A percentile compares a stretch with the other conserved stretches of the same genome.
Evolutionary conservation across 2,797 vertebrate species (phyloP).

Genomic region (Oryzias dopingdopingensis): DNA sequence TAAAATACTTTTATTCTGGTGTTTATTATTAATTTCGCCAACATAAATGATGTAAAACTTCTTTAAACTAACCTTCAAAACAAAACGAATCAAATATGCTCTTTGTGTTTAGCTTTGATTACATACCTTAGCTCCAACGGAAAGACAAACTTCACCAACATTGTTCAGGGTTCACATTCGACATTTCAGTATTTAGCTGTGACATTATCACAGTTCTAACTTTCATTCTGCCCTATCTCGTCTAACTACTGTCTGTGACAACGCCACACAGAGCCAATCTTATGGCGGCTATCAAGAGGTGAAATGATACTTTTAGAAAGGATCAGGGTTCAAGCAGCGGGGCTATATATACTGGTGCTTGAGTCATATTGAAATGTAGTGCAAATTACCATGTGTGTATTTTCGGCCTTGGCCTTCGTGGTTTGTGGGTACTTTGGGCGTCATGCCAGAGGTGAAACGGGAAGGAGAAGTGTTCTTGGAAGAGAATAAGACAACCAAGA

Average conservation of each 20-base stretch:
- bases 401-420: slow-evolving; percentile 77
- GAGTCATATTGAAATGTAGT: slow-evolving; percentile 78
- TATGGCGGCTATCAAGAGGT: slow-evolving; percentile 60
- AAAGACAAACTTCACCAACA: neutral
- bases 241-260: slow-evolving; percentile 35
- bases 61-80: too few species aligned
- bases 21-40: too few species aligned
- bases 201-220: slow-evolving; percentile 19
- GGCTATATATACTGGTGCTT: slow-evolving; percentile 72
- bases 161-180: slow-evolving; percentile 24
- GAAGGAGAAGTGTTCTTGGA: slow-evolving; percentile 86
- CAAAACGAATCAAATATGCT: neutral
- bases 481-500: slow-evolving; percentile 79
- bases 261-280: slow-evolving; percentile 55
- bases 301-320: slow-evolving; percentile 59
- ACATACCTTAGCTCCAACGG: slow-evolving; percentile 12
- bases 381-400: slow-evolving; percentile 83
- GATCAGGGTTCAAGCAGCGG: slow-evolving; percentile 63
- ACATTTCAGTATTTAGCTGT: slow-evolving; percentile 12
- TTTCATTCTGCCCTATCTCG: neutral
- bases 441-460: slow-evolving; percentile 83
- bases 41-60: too few species aligned
- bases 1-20: too few species aligned
- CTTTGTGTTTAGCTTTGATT: slow-evolving; percentile 18
- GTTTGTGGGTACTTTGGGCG: slow-evolving; percentile 81